A percentile compares a stretch with the other conserved stretches of the same genome.
Conservation (phyloP, 1,140 invertebrate species). For the Philotrypesis tridentata region DNA sequence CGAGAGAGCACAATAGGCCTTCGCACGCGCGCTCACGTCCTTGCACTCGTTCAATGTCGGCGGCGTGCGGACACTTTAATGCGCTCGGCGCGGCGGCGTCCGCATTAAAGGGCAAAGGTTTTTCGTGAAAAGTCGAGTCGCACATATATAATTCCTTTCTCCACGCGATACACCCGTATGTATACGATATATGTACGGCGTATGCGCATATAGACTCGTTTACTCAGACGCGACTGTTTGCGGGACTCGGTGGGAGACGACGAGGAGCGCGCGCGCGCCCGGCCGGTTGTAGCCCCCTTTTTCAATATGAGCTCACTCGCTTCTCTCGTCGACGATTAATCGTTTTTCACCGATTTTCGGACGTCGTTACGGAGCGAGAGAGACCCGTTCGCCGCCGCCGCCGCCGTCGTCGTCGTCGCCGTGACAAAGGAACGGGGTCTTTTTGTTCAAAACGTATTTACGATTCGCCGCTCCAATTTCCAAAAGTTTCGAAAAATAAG, state of each 20-base stretch:
- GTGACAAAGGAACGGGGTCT: conserved; percentile 32
- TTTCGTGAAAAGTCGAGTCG: conserved; percentile 23
- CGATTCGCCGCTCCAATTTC: conserved; percentile 44
- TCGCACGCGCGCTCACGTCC: not conserved
- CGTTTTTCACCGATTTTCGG: conserved; percentile 33
- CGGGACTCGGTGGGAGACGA: conserved; percentile 20
- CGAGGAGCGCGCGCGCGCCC: too few species aligned
- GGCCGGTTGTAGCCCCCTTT: conserved; percentile 16
- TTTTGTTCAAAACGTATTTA: conserved; percentile 47
- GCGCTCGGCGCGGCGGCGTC: too few species aligned
- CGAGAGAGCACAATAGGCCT: too few species aligned
- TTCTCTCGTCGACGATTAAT: conserved; percentile 37
- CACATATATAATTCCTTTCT: not conserved
- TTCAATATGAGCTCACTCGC: conserved; percentile 5
- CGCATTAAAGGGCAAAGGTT: conserved; percentile 20
- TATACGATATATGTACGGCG: too few species aligned
- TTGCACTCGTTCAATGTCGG: conserved; percentile 21
- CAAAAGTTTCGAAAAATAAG: conserved; percentile 40
- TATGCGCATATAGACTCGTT: not conserved
- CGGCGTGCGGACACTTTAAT: conserved; percentile 31
- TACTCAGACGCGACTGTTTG: not conserved
- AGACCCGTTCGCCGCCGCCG: not conserved
- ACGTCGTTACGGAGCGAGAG: not conserved
- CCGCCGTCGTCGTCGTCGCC: too few species aligned
- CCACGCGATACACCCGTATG: too few species aligned